Conservation (phyloP, 2,797 vertebrate genomes). For the Pangasius djambal region DNA sequence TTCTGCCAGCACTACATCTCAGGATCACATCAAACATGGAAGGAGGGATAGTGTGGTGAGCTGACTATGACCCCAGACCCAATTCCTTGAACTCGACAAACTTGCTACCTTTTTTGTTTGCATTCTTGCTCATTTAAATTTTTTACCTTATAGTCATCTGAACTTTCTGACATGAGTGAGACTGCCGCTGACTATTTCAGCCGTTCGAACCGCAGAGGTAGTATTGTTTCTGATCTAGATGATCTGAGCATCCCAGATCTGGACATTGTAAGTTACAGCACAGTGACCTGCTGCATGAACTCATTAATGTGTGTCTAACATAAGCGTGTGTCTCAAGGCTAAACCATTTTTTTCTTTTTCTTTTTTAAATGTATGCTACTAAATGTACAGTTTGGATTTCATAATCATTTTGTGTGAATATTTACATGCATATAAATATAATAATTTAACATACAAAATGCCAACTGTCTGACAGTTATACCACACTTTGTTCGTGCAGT, state of each 20-base stretch:
- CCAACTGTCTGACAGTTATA: too few relatives aligned
- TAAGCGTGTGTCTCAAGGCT: background rate
- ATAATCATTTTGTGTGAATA: background rate
- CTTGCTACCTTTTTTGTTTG: background rate
- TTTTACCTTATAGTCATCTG: constrained; percentile 77
- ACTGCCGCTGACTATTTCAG: constrained; percentile 97
- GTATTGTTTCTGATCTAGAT: constrained; percentile 90
- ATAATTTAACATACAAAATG: background rate
- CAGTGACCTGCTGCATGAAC: constrained; percentile 44
- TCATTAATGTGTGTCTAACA: background rate
- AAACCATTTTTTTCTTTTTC: background rate
- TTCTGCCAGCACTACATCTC: constrained; percentile 80
- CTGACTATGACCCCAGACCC: constrained; percentile 32
- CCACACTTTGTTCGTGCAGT: background rate
- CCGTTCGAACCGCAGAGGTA: constrained; percentile 89
- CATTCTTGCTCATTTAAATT: constrained; percentile 28
- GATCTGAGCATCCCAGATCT: constrained; percentile 85
- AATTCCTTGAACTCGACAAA: background rate
- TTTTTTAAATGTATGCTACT: background rate
- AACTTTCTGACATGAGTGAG: constrained; percentile 88
- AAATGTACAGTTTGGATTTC: background rate
- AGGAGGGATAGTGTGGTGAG: constrained; percentile 88
- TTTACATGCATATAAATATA: background rate
- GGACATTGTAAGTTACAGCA: constrained; percentile 84
- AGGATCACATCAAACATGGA: constrained; percentile 73